A percentile compares a stretch with the other conserved stretches of the same genome.
phyloP scores from a whole-genome alignment of 2,888 invertebrate species.

The Heliconius erato region DNA sequence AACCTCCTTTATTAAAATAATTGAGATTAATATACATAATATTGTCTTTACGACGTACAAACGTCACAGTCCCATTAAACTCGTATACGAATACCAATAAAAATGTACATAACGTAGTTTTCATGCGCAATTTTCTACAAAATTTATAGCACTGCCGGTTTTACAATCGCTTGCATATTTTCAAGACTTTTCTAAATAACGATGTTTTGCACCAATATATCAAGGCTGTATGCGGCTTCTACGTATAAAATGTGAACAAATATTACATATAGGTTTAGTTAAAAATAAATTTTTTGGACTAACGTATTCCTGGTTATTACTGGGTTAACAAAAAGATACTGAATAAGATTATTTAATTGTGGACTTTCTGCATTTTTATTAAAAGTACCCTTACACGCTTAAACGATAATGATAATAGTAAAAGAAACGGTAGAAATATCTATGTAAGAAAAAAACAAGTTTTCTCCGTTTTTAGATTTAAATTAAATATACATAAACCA shows the following conservation, averaged over 20 bases:
- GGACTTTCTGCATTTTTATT: background rate
- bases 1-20: constrained; percentile 1
- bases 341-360: too few species aligned
- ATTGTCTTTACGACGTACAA: constrained; percentile 15
- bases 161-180: constrained; percentile 54
- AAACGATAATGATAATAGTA: background rate
- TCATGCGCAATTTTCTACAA: constrained; percentile 43
- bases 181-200: constrained; percentile 54
- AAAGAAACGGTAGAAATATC: background rate
- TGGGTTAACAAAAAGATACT: background rate
- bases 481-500: background rate
- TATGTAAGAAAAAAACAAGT: background rate
- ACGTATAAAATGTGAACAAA: constrained; percentile 55
- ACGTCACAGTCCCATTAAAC: constrained; percentile 23
- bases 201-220: constrained; percentile 55
- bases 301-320: background rate
- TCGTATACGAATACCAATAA: constrained; percentile 35
- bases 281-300: background rate
- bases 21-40: background rate
- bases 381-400: background rate
- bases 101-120: constrained; percentile 39
- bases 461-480: too few species aligned
- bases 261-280: constrained; percentile 52
- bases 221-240: constrained; percentile 53
- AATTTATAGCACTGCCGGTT: constrained; percentile 45